Conservation (phyloP, 2,113 vertebrate species). For the Otocyon megalotis region DNA sequence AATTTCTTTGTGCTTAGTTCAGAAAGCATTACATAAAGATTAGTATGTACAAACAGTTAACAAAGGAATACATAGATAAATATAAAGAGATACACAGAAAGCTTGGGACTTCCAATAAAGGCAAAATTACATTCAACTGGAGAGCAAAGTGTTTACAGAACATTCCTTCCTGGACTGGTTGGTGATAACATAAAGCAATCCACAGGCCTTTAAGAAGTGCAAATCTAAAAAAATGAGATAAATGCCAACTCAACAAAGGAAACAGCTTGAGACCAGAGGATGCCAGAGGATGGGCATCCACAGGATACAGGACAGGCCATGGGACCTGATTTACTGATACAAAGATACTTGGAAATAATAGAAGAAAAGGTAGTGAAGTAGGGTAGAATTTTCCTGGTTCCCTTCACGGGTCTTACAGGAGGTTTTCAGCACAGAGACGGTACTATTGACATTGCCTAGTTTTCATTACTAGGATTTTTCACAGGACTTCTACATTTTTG, state of each 20-base stretch:
- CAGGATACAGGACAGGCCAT: fast-evolving
- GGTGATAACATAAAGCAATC: neutral
- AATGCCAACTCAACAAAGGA: neutral
- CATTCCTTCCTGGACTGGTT: neutral
- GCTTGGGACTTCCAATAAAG: neutral
- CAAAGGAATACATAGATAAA: neutral
- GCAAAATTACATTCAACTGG: neutral
- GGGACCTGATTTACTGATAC: neutral
- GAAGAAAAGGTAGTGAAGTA: fast-evolving
- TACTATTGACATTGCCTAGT: fast-evolving
- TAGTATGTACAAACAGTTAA: neutral
- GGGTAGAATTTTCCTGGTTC: fast-evolving
- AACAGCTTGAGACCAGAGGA: neutral
- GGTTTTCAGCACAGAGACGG: neutral
- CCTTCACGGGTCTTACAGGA: neutral
- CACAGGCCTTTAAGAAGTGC: neutral
- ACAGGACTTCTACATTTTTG: neutral
- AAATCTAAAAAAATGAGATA: neutral
- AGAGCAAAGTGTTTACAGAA: neutral
- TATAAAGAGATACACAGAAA: neutral
- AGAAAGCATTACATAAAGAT: neutral
- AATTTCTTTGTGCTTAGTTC: neutral
- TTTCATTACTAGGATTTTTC: neutral
- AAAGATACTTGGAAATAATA: neutral
- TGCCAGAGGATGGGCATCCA: fast-evolving